Base-by-base conservation (phyloP, 2,888 invertebrate species). In the Yponomeuta plumbellus region DNA sequence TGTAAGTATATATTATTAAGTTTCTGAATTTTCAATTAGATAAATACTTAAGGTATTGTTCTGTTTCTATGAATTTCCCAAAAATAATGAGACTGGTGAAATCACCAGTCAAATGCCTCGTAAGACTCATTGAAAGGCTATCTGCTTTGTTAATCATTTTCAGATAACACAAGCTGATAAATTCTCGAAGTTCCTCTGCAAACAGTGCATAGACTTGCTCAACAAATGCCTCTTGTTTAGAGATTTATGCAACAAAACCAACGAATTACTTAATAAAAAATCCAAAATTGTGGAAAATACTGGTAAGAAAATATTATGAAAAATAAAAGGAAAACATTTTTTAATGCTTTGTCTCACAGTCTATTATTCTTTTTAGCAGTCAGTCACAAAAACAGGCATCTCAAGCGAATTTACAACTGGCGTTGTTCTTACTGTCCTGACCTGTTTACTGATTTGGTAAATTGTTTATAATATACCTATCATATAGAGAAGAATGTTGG, bases 161-260 rank as follows among this genome's bases (percentile, higher is more conserved):
- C 64, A 64, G 64, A 40, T 64, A 44, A 20, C 21, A 22, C 21
- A 20, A 64, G 11, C 40, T n/a, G 21, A 26, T 20, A 40, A 44
- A 64, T 40, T 44, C 11, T 44, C 64, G 20, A 64, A 64, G 13
- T 11, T 20, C 11, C n/a, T 64, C 11, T 64, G 64, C n/a, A n/a
- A 52, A 52, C 34, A 64, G 10, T 64, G 64, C 52, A 20, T 22
- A 21, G 64, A 64, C 21, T 22, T 64, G 20, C 40, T 64, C 17
- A 21, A 44, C 39, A 22, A 20, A 10, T 64, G 40, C 64, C 34
- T 44, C 21, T 4, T 23, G 40, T 64, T 64, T 21, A 40, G 44
- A 13, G 44, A 64, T 13, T 17, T 64, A 11, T 64, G 64, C 22
- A 20, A 21, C 11, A 64, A 40, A 61, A 61, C 26, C 2, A 17